These are phyloP conservation scores for Empidonax alnorum DNA, from an alignment of 2,113 vertebrate species.

Conservation along the genomic window DNA sequence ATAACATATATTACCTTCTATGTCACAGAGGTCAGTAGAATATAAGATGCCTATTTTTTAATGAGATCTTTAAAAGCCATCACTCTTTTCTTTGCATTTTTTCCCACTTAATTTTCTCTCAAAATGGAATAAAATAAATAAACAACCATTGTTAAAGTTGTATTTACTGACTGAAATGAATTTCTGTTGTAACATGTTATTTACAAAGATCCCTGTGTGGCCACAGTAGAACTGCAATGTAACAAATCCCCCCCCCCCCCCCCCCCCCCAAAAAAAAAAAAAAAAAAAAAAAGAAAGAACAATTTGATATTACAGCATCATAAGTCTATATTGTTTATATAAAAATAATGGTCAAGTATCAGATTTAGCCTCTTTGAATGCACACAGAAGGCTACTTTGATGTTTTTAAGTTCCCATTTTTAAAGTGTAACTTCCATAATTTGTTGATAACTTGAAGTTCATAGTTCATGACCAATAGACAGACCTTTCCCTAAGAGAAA, in stretches of 20 bases:
- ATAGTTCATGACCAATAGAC: background rate
- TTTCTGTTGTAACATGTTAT: background rate
- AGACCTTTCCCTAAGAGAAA: background rate
- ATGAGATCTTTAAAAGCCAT: background rate
- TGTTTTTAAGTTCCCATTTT: background rate
- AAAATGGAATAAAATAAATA: constrained; percentile 17
- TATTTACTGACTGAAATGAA: background rate
- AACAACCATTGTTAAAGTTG: background rate
- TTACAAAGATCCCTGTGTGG: background rate
- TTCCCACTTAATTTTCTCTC: background rate
- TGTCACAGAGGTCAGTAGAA: background rate
- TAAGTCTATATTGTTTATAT: background rate
- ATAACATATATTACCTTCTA: background rate
- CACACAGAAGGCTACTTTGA: background rate
- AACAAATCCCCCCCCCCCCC: background rate
- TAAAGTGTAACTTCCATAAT: background rate
- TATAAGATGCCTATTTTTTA: background rate
- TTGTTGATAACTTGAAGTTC: background rate
- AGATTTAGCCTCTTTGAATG: background rate
- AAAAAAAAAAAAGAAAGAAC: background rate
- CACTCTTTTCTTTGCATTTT: background rate
- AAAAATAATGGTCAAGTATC: background rate
- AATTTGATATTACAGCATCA: background rate
- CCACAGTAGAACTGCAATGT: background rate
- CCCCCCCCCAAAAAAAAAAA: too few relatives aligned